Conservation (phyloP, 2,113 vertebrate species). For the Turnix velox region DNA sequence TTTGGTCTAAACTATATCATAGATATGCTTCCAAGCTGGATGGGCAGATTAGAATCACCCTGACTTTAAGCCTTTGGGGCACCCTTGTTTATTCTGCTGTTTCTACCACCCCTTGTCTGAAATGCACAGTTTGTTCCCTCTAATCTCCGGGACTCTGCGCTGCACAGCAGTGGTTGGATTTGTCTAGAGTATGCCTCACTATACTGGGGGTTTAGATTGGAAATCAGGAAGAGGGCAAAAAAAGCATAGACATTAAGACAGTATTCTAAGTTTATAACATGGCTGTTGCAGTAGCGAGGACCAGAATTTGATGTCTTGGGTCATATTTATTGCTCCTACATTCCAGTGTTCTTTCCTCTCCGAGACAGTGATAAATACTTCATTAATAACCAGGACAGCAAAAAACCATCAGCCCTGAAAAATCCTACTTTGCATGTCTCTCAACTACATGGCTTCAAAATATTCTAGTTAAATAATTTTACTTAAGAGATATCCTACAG, state of each 20-base stretch:
- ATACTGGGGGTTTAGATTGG: not conserved
- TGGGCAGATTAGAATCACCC: not conserved
- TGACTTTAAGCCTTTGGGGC: not conserved
- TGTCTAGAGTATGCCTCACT: not conserved
- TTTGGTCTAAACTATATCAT: not conserved
- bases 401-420: not conserved
- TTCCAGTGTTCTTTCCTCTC: not conserved
- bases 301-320: not conserved
- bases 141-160: not conserved
- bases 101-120: not conserved
- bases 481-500: not conserved
- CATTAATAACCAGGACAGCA: not conserved
- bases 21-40: not conserved
- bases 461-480: not conserved
- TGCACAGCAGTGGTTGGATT: not conserved
- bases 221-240: not conserved
- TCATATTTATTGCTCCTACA: not conserved
- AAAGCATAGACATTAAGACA: not conserved
- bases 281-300: not conserved
- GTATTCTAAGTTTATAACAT: not conserved
- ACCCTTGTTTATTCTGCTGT: fast-evolving
- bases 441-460: not conserved
- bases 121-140: not conserved
- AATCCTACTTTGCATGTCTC: not conserved
- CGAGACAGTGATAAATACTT: not conserved